phyloP scores from a whole-genome alignment of 2,888 invertebrate species.

The Orthosia gracilis region DNA sequence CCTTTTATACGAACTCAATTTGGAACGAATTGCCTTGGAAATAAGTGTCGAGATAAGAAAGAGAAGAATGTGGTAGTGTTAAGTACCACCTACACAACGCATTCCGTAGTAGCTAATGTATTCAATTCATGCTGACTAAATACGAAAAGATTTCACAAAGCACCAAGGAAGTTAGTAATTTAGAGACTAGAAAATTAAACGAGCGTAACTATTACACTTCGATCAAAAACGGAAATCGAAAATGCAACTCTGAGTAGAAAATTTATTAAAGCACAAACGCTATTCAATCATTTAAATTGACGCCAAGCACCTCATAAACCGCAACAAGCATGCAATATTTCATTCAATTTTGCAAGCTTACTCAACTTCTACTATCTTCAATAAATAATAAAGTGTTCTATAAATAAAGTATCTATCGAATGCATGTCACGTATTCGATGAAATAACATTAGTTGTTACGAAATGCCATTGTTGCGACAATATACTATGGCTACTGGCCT shows the following conservation, averaged over 20 bases:
- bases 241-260: constrained; percentile 31
- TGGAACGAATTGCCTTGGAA: constrained; percentile 34
- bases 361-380: constrained; percentile 50
- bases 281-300: constrained; percentile 41
- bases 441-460: constrained; percentile 78
- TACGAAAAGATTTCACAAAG: neutral
- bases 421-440: constrained; percentile 74
- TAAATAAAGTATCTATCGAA: constrained; percentile 66
- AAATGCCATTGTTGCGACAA: constrained; percentile 76
- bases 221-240: constrained; percentile 10
- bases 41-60: constrained; percentile 44
- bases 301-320: constrained; percentile 27
- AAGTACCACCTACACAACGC: neutral
- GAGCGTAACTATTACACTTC: neutral
- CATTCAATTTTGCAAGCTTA: constrained; percentile 59
- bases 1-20: constrained; percentile 25
- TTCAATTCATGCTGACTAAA: constrained; percentile 10
- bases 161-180: neutral
- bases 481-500: constrained; percentile 69
- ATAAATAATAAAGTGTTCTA: constrained; percentile 57
- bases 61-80: constrained; percentile 35
- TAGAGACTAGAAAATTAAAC: neutral
- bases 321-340: constrained; percentile 42
- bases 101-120: constrained; percentile 5
- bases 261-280: constrained; percentile 20